Evolutionary conservation across 2,888 invertebrate species (phyloP).

Genomic region (Charanyca ferruginea): DNA sequence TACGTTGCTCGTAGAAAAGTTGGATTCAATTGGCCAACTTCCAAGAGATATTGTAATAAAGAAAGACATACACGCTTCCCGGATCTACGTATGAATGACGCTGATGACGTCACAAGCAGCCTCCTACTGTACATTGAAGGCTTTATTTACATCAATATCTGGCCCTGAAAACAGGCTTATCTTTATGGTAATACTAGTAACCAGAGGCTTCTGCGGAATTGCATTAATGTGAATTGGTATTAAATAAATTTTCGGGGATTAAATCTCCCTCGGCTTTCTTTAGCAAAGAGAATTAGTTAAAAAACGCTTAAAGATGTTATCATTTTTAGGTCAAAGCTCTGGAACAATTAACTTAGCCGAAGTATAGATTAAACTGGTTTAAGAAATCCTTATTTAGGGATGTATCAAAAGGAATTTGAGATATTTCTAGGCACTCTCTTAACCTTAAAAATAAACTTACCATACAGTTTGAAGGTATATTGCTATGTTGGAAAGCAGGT

Average conservation of each 20-base stretch:
- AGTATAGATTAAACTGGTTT: neutral
- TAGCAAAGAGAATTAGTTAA: neutral
- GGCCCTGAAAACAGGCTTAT: slow-evolving; percentile 27
- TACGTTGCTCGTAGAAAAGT: slow-evolving; percentile 37
- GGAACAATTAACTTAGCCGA: too few relatives aligned
- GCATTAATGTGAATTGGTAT: neutral
- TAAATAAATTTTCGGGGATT: neutral
- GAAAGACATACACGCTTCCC: slow-evolving; percentile 34
- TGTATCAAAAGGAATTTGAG: neutral
- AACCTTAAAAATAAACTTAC: slow-evolving; percentile 63
- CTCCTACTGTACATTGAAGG: slow-evolving; percentile 18
- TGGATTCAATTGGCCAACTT: slow-evolving; percentile 39
- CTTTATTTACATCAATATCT: slow-evolving; percentile 16
- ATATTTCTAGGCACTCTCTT: neutral
- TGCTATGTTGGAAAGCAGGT: slow-evolving; percentile 74
- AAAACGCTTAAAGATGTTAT: neutral
- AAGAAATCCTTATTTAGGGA: neutral
- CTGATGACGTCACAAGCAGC: slow-evolving; percentile 32
- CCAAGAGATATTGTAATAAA: slow-evolving; percentile 53
- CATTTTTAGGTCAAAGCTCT: neutral
- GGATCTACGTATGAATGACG: slow-evolving; percentile 33
- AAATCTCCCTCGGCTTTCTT: neutral
- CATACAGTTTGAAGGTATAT: slow-evolving; percentile 69
- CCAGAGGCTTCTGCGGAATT: neutral
- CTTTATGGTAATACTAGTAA: neutral